These are phyloP conservation scores for Trachythela sp. DNA, from an alignment of 64 coral and sea anemone species.

Conservation along the genomic window DNA sequence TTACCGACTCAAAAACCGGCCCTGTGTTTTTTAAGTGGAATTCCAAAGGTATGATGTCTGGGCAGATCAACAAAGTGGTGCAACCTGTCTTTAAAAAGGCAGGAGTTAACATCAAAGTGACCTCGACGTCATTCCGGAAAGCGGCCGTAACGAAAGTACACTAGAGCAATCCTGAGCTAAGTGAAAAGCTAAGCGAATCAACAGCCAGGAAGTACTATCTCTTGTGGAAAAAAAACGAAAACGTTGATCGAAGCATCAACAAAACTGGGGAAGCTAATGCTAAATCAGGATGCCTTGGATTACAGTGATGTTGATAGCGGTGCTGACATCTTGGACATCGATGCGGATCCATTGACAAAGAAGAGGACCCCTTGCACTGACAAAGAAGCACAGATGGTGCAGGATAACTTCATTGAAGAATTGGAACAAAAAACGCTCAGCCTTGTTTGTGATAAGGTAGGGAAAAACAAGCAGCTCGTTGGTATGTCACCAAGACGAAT, in stretches of 20 bases:
- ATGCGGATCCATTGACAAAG: background rate
- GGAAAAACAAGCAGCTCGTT: background rate
- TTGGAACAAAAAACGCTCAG: background rate
- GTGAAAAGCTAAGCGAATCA: slow-evolving; percentile 33
- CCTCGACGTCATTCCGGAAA: slow-evolving; percentile 55
- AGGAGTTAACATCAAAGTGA: slow-evolving; percentile 18
- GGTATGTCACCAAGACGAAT: background rate
- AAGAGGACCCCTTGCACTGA: slow-evolving; percentile 1
- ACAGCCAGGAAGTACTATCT: slow-evolving; percentile 60
- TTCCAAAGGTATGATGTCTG: slow-evolving; percentile 49
- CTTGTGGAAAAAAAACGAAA: slow-evolving; percentile 41
- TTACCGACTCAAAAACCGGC: background rate
- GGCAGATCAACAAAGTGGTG: slow-evolving; percentile 52
- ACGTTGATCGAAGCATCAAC: slow-evolving; percentile 38
- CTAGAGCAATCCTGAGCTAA: slow-evolving; percentile 20
- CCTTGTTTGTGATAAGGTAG: background rate
- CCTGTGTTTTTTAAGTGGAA: slow-evolving; percentile 57
- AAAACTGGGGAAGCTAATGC: slow-evolving; percentile 59
- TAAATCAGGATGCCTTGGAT: background rate
- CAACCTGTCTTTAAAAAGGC: slow-evolving; percentile 64
- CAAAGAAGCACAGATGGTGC: background rate
- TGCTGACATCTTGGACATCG: background rate
- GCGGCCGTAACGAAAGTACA: slow-evolving; percentile 49
- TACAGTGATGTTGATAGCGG: slow-evolving; percentile 3
- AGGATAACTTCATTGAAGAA: background rate